phyloP scores from a whole-genome alignment of 1,140 invertebrate species.

The Heliothis subflexa region DNA sequence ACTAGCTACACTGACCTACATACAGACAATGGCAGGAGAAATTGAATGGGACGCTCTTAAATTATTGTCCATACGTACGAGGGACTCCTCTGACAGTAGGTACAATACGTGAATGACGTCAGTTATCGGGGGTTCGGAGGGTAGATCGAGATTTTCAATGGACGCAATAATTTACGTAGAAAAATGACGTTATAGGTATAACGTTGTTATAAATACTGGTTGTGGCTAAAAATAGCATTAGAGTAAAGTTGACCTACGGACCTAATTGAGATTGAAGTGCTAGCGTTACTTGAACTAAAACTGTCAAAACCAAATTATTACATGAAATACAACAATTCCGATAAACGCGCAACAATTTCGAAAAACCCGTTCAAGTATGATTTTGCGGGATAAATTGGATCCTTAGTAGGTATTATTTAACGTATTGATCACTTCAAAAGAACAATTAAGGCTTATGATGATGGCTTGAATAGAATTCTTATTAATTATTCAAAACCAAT shows the following conservation, averaged over 20 bases:
- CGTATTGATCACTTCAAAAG: no score
- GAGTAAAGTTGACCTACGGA: not conserved
- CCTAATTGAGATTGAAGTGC: no score
- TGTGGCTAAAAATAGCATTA: not conserved
- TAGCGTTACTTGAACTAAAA: no score
- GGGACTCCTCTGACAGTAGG: constrained; percentile 52
- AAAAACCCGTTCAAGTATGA: no score
- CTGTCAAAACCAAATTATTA: no score
- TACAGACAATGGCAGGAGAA: constrained; percentile 54
- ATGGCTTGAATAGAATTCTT: no score
- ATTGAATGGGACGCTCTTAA: constrained; percentile 61
- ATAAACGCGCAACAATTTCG: no score
- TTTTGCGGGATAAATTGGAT: no score
- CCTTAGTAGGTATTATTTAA: no score
- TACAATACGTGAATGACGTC: constrained; percentile 61
- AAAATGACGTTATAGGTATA: constrained; percentile 29
- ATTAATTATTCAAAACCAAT: no score
- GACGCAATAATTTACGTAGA: constrained; percentile 41
- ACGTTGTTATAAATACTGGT: not conserved
- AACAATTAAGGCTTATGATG: no score
- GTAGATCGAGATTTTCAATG: constrained; percentile 42
- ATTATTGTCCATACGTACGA: constrained; percentile 61
- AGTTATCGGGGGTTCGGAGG: constrained; percentile 50
- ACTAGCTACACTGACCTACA: constrained; percentile 50
- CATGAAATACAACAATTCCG: no score